Percentiles rank a stretch among this genome's conserved stretches.
Conservation (phyloP, 2,113 vertebrate genomes). For the Leuciscus idus region DNA sequence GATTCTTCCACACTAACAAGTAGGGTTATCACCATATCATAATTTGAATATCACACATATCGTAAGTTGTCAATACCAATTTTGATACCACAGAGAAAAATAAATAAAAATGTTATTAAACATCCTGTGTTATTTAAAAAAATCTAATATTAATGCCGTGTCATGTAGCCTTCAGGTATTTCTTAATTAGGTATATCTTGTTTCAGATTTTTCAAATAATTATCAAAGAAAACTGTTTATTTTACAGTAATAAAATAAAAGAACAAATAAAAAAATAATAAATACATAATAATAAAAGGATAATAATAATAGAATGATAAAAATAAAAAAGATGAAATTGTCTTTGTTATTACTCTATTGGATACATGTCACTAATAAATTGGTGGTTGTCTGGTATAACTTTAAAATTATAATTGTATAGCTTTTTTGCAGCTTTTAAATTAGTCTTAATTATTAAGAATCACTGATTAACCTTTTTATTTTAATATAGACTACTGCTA, state of each 20-base stretch:
- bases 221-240: neutral
- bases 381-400: no score
- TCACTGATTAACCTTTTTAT: no score
- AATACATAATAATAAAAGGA: no score
- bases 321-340: neutral
- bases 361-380: no score
- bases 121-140: neutral
- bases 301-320: no score
- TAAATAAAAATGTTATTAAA: neutral
- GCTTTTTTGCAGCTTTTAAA: neutral
- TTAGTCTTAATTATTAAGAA: neutral
- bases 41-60: neutral
- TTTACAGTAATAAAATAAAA: neutral
- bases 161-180: neutral
- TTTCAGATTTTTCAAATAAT: neutral
- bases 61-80: neutral
- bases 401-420: neutral
- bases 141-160: neutral
- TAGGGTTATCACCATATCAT: neutral
- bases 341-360: no score
- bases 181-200: neutral
- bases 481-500: neutral
- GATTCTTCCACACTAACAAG: neutral
- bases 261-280: neutral
- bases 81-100: neutral